Evolutionary conservation across 2,113 vertebrate genomes (phyloP).

Genomic region (Egretta garzetta): DNA sequence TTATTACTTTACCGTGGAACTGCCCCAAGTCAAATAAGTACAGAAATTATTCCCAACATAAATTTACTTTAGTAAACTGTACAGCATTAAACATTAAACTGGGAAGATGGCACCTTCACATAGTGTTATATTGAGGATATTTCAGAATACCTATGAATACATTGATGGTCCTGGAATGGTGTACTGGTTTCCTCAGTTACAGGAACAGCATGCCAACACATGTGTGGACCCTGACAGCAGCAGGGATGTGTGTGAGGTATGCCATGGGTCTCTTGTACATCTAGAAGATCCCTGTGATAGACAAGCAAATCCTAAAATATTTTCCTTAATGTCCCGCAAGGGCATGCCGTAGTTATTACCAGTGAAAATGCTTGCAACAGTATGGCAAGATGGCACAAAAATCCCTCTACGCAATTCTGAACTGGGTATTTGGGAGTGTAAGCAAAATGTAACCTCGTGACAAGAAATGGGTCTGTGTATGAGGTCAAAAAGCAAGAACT

Average conservation of each 20-base stretch:
- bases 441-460: background rate
- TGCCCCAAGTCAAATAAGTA: background rate
- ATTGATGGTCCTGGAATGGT: background rate
- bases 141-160: background rate
- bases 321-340: background rate
- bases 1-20: background rate
- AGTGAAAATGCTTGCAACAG: background rate
- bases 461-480: background rate
- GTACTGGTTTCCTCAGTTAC: background rate
- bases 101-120: background rate
- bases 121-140: background rate
- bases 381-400: background rate
- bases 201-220: background rate
- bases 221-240: background rate
- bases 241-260: background rate
- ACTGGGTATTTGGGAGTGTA: background rate
- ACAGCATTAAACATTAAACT: background rate
- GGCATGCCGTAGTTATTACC: accelerated
- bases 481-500: background rate
- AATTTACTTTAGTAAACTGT: background rate
- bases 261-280: background rate
- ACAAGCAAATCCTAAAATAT: background rate
- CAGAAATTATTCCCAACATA: background rate
- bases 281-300: background rate
- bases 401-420: background rate